phyloP scores from a whole-genome alignment of 2,113 vertebrate species.

The Acrocephalus kingi region DNA sequence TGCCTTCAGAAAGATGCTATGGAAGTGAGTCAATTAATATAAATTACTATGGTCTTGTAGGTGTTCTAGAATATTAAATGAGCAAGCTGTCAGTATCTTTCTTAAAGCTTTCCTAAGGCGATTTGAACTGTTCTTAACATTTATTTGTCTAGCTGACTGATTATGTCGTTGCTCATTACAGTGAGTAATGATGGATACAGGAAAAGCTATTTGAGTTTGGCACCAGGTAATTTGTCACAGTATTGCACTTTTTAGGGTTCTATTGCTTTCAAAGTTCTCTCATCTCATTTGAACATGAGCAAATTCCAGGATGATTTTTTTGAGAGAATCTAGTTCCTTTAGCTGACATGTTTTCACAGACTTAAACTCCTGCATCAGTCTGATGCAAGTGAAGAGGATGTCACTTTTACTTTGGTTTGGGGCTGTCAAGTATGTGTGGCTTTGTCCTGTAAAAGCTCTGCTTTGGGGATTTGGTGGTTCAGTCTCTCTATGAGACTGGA shows the following conservation, averaged over 20 bases:
- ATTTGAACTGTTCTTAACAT: background rate
- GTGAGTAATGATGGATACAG: background rate
- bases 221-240: background rate
- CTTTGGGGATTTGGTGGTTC: background rate
- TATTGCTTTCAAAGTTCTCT: background rate
- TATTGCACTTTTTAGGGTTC: background rate
- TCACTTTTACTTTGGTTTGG: background rate
- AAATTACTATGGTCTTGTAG: background rate
- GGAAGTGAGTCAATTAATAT: conserved; percentile 35
- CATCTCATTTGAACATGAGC: background rate
- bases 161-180: background rate
- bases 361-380: background rate
- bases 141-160: conserved; percentile 8
- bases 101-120: background rate
- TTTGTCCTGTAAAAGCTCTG: background rate
- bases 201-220: background rate
- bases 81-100: background rate
- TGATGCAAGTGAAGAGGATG: background rate
- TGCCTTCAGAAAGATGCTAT: background rate
- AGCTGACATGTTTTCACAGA: background rate
- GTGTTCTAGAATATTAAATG: conserved; percentile 24
- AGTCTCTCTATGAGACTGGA: background rate
- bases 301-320: background rate
- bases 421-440: background rate
- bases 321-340: background rate